A percentile compares a stretch with the other conserved stretches of the same genome.
Conservation (phyloP, 2,888 invertebrate genomes). For the Sabatieria punctata region DNA sequence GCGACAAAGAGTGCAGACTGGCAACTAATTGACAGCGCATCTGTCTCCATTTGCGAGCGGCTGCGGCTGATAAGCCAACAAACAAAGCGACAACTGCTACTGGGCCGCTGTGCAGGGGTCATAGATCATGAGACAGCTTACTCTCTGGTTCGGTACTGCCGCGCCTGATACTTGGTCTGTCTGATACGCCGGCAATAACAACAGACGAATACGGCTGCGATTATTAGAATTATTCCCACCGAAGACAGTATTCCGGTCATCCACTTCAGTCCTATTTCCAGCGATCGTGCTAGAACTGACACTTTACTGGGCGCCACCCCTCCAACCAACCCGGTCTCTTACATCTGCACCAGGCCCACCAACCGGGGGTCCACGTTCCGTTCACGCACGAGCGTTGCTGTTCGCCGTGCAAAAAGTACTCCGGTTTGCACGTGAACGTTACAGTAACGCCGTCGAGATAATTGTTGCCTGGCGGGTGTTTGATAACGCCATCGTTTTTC, state of each 20-base stretch:
- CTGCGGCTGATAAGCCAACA: too few species aligned
- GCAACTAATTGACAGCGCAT: not conserved
- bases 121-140: too few species aligned
- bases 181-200: conserved; percentile 1
- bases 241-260: conserved; percentile 8
- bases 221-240: conserved; percentile 2
- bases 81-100: too few species aligned
- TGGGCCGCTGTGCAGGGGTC: too few species aligned
- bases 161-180: not conserved
- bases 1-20: not conserved
- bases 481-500: conserved; percentile 17
- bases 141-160: too few species aligned
- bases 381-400: conserved; percentile 17
- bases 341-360: conserved; percentile 22
- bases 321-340: conserved; percentile 3
- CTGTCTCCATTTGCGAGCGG: too few species aligned
- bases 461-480: conserved; percentile 20
- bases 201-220: conserved; percentile 6
- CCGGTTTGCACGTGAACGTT: conserved; percentile 20
- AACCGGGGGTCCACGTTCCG: conserved; percentile 22
- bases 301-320: not conserved
- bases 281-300: conserved; percentile 1
- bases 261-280: conserved; percentile 9
- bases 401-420: conserved; percentile 19
- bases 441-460: conserved; percentile 20